phyloP scores from a whole-genome alignment of 2,888 invertebrate genomes.

The Ichneumoninae sp. region DNA sequence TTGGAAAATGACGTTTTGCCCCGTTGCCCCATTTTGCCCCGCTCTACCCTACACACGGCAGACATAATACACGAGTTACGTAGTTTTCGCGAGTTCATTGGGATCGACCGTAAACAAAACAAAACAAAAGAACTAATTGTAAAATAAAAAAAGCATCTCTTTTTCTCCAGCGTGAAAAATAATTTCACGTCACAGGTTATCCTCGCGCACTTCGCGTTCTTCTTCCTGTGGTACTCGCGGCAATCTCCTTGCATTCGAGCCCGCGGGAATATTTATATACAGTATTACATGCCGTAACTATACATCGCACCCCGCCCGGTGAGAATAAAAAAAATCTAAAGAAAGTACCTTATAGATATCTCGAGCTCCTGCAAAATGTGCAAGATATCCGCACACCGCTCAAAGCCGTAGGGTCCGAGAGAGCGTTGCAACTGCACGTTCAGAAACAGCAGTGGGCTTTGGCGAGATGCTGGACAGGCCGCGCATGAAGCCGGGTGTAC shows the following conservation, averaged over 20 bases:
- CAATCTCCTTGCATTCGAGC: slow-evolving; percentile 45
- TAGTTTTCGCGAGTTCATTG: slow-evolving; percentile 16
- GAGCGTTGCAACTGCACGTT: slow-evolving; percentile 27
- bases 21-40: too few species aligned
- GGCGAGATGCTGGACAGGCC: background rate
- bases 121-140: slow-evolving; percentile 8
- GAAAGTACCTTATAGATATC: slow-evolving; percentile 55
- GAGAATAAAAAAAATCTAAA: slow-evolving; percentile 37
- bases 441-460: slow-evolving; percentile 1
- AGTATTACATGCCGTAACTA: slow-evolving; percentile 42
- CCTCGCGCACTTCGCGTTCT: slow-evolving; percentile 15
- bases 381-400: slow-evolving; percentile 36
- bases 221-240: slow-evolving; percentile 15
- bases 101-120: background rate
- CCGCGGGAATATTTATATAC: slow-evolving; percentile 51
- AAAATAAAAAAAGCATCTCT: slow-evolving; percentile 20
- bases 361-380: slow-evolving; percentile 37
- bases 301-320: slow-evolving; percentile 39
- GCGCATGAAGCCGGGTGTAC: background rate
- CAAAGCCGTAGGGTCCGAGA: slow-evolving; percentile 46
- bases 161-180: slow-evolving; percentile 21
- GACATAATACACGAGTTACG: background rate
- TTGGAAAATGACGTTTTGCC: too few species aligned
- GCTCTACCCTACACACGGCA: too few species aligned
- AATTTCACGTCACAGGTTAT: slow-evolving; percentile 41